phyloP scores from a whole-genome alignment of 1,140 invertebrate species.

The Ips nitidus region DNA sequence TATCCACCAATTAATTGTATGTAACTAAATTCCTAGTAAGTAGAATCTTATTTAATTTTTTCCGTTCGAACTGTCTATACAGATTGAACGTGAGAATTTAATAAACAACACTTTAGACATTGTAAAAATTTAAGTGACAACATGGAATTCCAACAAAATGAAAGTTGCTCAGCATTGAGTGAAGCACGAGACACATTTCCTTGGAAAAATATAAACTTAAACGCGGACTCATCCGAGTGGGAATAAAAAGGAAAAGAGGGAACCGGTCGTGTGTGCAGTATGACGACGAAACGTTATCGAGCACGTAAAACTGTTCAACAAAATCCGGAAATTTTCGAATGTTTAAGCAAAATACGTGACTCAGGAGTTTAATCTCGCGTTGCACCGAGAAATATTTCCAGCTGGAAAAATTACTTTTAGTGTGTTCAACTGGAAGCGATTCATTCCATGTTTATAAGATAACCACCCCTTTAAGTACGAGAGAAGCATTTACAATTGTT shows the following conservation, averaged over 20 bases:
- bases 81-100: too few species aligned
- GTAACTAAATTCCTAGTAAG: too few species aligned
- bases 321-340: slow-evolving; percentile 24
- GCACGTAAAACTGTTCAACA: slow-evolving; percentile 18
- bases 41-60: too few species aligned
- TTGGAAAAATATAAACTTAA: slow-evolving; percentile 16
- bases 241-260: slow-evolving; percentile 16
- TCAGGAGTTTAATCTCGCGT: slow-evolving; percentile 14
- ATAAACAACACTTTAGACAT: too few species aligned
- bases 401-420: slow-evolving; percentile 5
- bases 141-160: too few species aligned
- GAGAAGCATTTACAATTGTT: too few species aligned
- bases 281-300: slow-evolving; percentile 18
- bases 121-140: too few species aligned
- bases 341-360: slow-evolving; percentile 27
- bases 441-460: background rate
- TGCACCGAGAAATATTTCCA: slow-evolving; percentile 13
- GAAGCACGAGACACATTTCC: background rate
- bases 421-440: slow-evolving; percentile 13
- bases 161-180: too few species aligned
- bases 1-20: too few species aligned
- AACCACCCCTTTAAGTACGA: too few species aligned
- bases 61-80: too few species aligned
- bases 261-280: slow-evolving; percentile 24
- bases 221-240: slow-evolving; percentile 11